Percentiles rank a stretch among this genome's conserved stretches.
These are phyloP conservation scores for Lagria hirta DNA, from an alignment of 2,888 invertebrate genomes.

Conservation along the genomic window DNA sequence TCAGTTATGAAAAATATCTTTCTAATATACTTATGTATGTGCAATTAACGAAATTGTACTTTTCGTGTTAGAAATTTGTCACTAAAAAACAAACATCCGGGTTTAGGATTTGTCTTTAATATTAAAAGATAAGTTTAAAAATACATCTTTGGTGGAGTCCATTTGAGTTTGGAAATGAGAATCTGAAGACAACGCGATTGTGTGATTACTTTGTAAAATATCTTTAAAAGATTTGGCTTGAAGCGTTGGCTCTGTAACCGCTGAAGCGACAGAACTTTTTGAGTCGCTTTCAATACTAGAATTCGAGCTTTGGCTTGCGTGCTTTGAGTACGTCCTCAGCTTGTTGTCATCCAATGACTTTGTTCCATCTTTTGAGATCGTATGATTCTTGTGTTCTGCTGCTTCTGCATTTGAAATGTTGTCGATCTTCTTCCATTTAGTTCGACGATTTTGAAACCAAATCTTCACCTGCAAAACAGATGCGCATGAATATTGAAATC, in stretches of 20 bases:
- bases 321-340: slow-evolving; percentile 37
- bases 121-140: slow-evolving; percentile 50
- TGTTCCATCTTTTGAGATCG: slow-evolving; percentile 40
- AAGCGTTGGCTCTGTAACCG: slow-evolving; percentile 30
- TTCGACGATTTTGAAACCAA: slow-evolving; percentile 86
- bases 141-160: slow-evolving; percentile 49
- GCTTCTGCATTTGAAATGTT: slow-evolving; percentile 87
- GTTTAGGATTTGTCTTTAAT: slow-evolving; percentile 45
- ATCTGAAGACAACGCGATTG: slow-evolving; percentile 39
- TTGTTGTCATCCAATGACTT: slow-evolving; percentile 37
- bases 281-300: slow-evolving; percentile 52
- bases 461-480: slow-evolving; percentile 76
- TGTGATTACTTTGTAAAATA: slow-evolving; percentile 42
- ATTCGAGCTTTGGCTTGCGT: slow-evolving; percentile 49
- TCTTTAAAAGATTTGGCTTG: slow-evolving; percentile 48
- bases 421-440: slow-evolving; percentile 90
- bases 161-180: slow-evolving; percentile 47
- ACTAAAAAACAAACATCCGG: slow-evolving; percentile 15
- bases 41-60: slow-evolving; percentile 49
- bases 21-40: slow-evolving; percentile 41
- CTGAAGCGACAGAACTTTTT: slow-evolving; percentile 47
- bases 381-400: slow-evolving; percentile 73
- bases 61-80: slow-evolving; percentile 40
- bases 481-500: slow-evolving; percentile 38
- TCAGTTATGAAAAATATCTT: slow-evolving; percentile 44